Evolutionary conservation across 2,797 vertebrate species (phyloP), one percentile per base, ranked within the genome.

Genomic region (Emydoidea blandingii): DNA sequence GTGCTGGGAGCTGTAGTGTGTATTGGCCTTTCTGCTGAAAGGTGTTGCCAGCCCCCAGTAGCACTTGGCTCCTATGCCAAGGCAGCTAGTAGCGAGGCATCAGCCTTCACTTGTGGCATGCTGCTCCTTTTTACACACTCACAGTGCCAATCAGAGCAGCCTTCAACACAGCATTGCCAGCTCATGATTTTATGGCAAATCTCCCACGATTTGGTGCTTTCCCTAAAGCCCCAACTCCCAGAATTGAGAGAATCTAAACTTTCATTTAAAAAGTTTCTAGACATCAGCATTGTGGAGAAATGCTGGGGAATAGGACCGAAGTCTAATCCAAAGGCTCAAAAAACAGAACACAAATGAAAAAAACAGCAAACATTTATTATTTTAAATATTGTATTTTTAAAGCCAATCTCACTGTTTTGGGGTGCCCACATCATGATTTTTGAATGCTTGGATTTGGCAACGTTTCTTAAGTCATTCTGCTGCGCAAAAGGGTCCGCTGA

Each of bases 1-100:
- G 2, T 78, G 74, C 74, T 31, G 96, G 97, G 94, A 23, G 11
- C 21, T 92, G 96, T 76, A 96, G 95, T 90, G n/a, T n/a, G 1
- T 6, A 3, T 11, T 5, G 10, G 12, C 5, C 19, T 23, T 6
- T 19, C n/a, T 41, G 2, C 21, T 6, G 1, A 23, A 37, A 72
- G 5, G 9, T 11, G n/a, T 6, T 34, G 62, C 5, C 5, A n/a
- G 34, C 12, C 10, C 2, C 9, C n/a, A 5, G n/a, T 5, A 19
- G 19, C 62, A 8, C 34, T 21, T 29, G 72, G 12, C 12, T 14
- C 7, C 72, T 47, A 14, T 3, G 41, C 6, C 2, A 12, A 27
- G 72, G 37, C 6, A 47, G 14, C 74, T 8, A 4, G 14, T n/a
- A 19, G 34, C 29, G 8, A 8, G n/a, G 37, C 68, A 41, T 21